Conservation (phyloP, 2,888 invertebrate species). For the Mermis nigrescens region DNA sequence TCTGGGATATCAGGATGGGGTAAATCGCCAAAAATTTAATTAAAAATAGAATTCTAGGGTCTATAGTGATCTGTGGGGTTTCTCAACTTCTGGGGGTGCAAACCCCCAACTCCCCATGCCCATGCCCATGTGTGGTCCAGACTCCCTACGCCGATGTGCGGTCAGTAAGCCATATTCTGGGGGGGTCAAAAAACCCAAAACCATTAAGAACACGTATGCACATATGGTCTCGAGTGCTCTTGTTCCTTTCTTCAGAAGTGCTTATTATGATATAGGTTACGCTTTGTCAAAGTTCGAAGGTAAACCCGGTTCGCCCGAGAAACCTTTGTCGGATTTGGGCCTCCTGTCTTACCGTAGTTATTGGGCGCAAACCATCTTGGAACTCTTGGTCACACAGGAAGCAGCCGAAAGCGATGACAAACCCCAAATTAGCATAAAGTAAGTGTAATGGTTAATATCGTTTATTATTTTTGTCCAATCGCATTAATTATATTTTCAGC, state of each 20-base stretch:
- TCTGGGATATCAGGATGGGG: no score
- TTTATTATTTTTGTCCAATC: conserved; percentile 6
- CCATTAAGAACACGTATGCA: no score
- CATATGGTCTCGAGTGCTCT: background rate
- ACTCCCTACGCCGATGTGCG: no score
- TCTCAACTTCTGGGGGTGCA: no score
- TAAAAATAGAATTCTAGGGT: no score
- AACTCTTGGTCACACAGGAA: conserved; percentile 69
- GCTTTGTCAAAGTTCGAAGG: conserved; percentile 40
- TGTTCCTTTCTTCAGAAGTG: background rate
- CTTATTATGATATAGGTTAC: conserved; percentile 34
- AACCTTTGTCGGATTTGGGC: conserved; percentile 40
- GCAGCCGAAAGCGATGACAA: conserved; percentile 71
- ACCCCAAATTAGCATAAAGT: conserved; percentile 85
- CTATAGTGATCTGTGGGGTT: no score
- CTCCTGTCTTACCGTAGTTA: conserved; percentile 39
- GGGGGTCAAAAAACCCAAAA: no score
- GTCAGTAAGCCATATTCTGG: no score
- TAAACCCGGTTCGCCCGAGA: conserved; percentile 41
- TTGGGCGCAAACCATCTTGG: conserved; percentile 42
- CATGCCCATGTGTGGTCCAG: no score
- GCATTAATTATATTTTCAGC: conserved; percentile 4
- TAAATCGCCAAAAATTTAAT: no score
- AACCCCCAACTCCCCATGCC: no score
- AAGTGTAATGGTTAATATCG: conserved; percentile 27